Conservation (phyloP, 2,113 vertebrate species). For the Perognathus longimembris region DNA sequence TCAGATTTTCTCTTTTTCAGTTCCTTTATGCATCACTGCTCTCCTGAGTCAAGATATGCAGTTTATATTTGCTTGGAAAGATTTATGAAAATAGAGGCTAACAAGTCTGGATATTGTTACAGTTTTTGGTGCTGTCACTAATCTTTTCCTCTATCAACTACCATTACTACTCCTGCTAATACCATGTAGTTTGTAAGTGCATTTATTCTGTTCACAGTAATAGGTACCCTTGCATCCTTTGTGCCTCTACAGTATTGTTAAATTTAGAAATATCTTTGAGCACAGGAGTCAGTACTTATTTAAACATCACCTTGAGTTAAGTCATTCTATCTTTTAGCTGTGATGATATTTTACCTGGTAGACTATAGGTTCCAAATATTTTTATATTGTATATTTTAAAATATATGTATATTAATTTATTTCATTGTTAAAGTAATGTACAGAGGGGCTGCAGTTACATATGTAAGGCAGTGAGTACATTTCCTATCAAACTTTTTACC, state of each 20-base stretch:
- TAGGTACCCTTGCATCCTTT: neutral
- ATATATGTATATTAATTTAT: no score
- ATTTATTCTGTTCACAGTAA: neutral
- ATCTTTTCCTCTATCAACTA: neutral
- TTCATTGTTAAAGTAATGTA: no score
- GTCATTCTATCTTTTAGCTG: neutral
- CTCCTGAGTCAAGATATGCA: neutral
- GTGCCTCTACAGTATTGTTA: neutral
- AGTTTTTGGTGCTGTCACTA: neutral
- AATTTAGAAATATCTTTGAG: conserved; percentile 30
- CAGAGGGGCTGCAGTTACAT: no score
- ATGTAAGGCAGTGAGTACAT: no score
- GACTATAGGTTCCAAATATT: conserved; percentile 1
- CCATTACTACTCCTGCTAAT: neutral
- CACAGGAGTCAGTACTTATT: neutral
- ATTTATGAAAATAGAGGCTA: neutral
- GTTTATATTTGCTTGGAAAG: conserved; percentile 19
- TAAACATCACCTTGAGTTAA: neutral
- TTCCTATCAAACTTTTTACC: no score
- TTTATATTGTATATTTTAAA: neutral
- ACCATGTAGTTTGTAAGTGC: neutral
- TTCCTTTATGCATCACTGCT: neutral
- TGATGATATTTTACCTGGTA: neutral
- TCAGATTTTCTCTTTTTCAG: neutral
- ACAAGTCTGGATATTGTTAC: neutral